Percentiles rank a stretch among this genome's conserved stretches.
Evolutionary conservation across 2,113 vertebrate species (phyloP).

Genomic region (Atrichornis clamosus): DNA sequence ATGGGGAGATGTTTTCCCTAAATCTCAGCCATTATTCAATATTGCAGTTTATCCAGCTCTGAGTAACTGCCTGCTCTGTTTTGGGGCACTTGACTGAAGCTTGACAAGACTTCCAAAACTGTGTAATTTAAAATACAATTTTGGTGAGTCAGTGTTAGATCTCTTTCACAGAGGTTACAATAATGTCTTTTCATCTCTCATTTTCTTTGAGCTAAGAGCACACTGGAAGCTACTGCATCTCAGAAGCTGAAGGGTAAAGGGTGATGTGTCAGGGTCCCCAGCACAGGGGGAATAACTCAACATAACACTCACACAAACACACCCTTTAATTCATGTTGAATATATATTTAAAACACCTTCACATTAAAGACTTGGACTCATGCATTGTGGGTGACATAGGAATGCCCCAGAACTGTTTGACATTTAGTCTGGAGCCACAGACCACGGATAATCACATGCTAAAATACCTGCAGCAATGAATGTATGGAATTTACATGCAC

Average conservation of each 20-base stretch:
- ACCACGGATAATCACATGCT: neutral
- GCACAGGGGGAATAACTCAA: neutral
- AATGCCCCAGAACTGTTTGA: neutral
- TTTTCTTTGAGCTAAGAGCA: neutral
- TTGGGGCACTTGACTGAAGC: neutral
- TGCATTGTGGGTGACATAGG: neutral
- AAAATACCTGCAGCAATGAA: neutral
- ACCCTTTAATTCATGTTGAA: neutral
- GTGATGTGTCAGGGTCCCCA: neutral
- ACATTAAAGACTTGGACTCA: neutral
- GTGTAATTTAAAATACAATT: neutral
- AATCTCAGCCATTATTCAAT: neutral
- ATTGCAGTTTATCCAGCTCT: neutral
- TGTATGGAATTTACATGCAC: neutral
- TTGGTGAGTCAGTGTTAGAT: neutral
- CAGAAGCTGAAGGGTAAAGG: neutral
- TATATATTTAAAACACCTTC: neutral
- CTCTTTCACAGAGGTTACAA: neutral
- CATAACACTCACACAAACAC: neutral
- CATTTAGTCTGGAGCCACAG: neutral
- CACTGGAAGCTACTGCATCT: neutral
- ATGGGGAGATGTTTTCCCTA: neutral
- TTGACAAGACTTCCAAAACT: neutral
- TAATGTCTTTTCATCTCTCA: neutral
- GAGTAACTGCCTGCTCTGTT: neutral